A percentile compares a stretch with the other conserved stretches of the same genome.
Conservation (phyloP, 2,113 vertebrate species). For the Anoplopoma fimbria region DNA sequence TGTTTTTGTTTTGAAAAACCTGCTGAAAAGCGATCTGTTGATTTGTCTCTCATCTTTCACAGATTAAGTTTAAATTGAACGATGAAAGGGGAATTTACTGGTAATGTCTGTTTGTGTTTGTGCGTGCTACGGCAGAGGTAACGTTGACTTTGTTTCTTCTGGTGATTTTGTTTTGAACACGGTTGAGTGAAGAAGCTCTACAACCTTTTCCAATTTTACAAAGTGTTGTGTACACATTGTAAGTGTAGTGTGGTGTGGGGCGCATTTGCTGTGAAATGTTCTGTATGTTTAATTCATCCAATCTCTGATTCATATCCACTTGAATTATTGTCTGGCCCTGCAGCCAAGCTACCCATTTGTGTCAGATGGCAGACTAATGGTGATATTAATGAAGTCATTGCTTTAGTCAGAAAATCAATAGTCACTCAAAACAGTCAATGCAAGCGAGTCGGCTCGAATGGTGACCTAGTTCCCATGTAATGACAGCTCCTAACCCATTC, state of each 20-base stretch:
- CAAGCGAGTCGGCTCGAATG: constrained; percentile 75
- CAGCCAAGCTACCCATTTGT: constrained; percentile 76
- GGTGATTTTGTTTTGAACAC: constrained; percentile 38
- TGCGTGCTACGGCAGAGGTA: constrained; percentile 39
- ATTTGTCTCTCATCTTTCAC: constrained; percentile 77
- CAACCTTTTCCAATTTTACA: constrained; percentile 52
- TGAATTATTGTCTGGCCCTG: constrained; percentile 71
- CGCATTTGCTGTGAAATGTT: constrained; percentile 65
- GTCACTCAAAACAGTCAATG: constrained; percentile 80
- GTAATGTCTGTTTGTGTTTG: constrained; percentile 66
- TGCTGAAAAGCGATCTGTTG: constrained; percentile 79
- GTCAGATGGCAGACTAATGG: constrained; percentile 85
- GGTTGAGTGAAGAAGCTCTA: constrained; percentile 35
- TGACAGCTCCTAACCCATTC: constrained; percentile 72
- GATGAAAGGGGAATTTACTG: constrained; percentile 67
- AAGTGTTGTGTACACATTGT: constrained; percentile 26
- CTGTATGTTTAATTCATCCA: constrained; percentile 73
- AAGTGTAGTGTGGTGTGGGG: background rate
- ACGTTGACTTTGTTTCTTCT: constrained; percentile 37
- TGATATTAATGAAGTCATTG: constrained; percentile 87
- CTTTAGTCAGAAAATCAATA: constrained; percentile 88
- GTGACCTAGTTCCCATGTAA: constrained; percentile 85
- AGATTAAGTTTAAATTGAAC: constrained; percentile 80
- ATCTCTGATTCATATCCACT: constrained; percentile 68
- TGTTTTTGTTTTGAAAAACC: constrained; percentile 78